Percentiles rank a stretch among this genome's conserved stretches.
Evolutionary conservation across 1,140 invertebrate genomes (phyloP).

Genomic region (Varroa destructor): DNA sequence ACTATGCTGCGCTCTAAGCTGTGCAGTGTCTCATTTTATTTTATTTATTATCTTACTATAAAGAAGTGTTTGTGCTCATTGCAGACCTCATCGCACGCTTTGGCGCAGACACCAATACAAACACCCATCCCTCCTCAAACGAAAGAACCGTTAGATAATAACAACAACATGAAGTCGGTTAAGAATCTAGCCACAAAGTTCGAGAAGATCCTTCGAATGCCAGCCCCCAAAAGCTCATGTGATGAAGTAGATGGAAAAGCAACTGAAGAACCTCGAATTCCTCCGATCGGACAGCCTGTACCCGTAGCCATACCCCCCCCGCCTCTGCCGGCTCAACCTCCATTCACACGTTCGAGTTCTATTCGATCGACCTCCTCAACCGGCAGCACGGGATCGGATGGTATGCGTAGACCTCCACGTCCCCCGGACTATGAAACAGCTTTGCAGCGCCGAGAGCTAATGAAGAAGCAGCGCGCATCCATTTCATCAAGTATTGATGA

Average conservation of each 20-base stretch:
- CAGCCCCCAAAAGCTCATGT: constrained; percentile 25
- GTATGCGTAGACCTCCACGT: constrained; percentile 32
- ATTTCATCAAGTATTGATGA: constrained; percentile 25
- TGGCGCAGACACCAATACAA: too few relatives aligned
- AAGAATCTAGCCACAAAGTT: constrained; percentile 68
- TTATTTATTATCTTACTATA: too few relatives aligned
- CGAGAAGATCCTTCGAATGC: constrained; percentile 47
- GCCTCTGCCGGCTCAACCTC: not conserved
- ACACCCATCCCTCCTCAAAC: not conserved
- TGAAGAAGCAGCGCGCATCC: constrained; percentile 23
- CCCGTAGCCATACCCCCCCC: constrained; percentile 25
- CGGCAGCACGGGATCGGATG: constrained; percentile 20
- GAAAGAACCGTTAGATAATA: not conserved
- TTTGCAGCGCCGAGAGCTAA: constrained; percentile 35
- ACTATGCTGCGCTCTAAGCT: too few relatives aligned
- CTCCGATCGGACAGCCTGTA: not conserved
- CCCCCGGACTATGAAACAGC: constrained; percentile 38
- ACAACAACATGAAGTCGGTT: constrained; percentile 44
- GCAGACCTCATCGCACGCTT: too few relatives aligned
- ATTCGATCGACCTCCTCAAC: constrained; percentile 19
- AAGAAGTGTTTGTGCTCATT: too few relatives aligned
- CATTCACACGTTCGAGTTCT: constrained; percentile 18
- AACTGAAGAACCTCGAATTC: constrained; percentile 34
- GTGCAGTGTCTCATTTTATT: too few relatives aligned
- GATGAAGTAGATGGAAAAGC: too few relatives aligned